A percentile compares a stretch with the other conserved stretches of the same genome.
Evolutionary conservation across 2,888 invertebrate species (phyloP).

Genomic region (Hipparchia sbordonii): DNA sequence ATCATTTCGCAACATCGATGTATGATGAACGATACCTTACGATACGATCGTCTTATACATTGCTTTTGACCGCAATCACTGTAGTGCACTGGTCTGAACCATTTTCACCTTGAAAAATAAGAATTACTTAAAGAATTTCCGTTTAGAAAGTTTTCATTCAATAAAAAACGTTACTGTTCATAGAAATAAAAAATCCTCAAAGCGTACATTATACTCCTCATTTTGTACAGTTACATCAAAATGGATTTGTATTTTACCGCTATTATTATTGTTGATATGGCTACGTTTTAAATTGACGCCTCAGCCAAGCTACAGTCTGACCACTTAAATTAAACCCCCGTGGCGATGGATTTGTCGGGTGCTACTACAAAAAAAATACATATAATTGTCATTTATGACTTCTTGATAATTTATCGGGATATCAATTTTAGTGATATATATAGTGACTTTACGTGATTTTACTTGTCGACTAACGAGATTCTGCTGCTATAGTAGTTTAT

Average conservation of each 20-base stretch:
- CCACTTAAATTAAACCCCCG: conserved; percentile 32
- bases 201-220: background rate
- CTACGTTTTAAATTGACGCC: conserved; percentile 32
- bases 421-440: conserved; percentile 18
- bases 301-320: conserved; percentile 17
- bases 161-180: background rate
- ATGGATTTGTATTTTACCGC: conserved; percentile 25
- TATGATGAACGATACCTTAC: too few relatives aligned
- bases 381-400: conserved; percentile 35
- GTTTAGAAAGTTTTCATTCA: conserved; percentile 2
- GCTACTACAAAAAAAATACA: conserved; percentile 27
- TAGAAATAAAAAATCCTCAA: conserved; percentile 12
- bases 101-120: background rate
- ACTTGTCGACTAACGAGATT: conserved; percentile 5
- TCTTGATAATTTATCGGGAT: conserved; percentile 22
- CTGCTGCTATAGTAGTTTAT: background rate
- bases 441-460: conserved; percentile 16
- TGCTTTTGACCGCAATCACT: background rate
- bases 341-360: conserved; percentile 29
- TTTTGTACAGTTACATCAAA: conserved; percentile 18
- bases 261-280: conserved; percentile 29
- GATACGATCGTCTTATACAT: background rate
- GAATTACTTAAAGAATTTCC: background rate
- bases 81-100: background rate
- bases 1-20: too few relatives aligned